These are phyloP conservation scores for Gryllus bimaculatus DNA, from an alignment of 1,140 invertebrate species.

Conservation along the genomic window DNA sequence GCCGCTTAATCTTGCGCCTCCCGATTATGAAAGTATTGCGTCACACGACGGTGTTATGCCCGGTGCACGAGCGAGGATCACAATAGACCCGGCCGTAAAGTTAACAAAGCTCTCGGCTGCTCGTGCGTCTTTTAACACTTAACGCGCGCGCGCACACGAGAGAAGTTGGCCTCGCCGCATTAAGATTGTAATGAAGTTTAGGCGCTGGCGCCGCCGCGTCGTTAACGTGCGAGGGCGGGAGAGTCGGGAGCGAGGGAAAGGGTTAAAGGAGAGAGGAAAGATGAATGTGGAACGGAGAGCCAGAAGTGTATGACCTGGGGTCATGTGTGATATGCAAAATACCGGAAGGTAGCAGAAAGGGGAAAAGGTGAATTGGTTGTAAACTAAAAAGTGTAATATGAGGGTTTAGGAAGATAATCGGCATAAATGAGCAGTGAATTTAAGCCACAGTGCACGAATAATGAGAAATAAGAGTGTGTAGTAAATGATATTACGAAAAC, in stretches of 20 bases:
- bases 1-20: background rate
- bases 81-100: background rate
- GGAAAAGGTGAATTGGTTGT: too few relatives aligned
- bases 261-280: too few relatives aligned
- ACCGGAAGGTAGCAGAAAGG: too few relatives aligned
- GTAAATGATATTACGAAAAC: too few relatives aligned
- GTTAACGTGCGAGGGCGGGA: background rate
- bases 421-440: too few relatives aligned
- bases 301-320: too few relatives aligned
- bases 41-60: background rate
- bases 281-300: too few relatives aligned
- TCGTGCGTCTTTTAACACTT: background rate
- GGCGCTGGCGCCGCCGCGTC: background rate
- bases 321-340: too few relatives aligned
- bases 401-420: too few relatives aligned
- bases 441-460: too few relatives aligned
- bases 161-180: background rate
- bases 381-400: too few relatives aligned
- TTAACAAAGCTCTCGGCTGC: background rate
- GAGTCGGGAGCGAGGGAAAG: background rate
- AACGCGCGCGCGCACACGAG: background rate
- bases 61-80: background rate
- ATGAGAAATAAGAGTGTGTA: too few relatives aligned
- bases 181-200: conserved; percentile 2
- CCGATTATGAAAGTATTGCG: background rate